Evolutionary conservation across 2,113 vertebrate species (phyloP).

Genomic region (Ariopsis seemanni): DNA sequence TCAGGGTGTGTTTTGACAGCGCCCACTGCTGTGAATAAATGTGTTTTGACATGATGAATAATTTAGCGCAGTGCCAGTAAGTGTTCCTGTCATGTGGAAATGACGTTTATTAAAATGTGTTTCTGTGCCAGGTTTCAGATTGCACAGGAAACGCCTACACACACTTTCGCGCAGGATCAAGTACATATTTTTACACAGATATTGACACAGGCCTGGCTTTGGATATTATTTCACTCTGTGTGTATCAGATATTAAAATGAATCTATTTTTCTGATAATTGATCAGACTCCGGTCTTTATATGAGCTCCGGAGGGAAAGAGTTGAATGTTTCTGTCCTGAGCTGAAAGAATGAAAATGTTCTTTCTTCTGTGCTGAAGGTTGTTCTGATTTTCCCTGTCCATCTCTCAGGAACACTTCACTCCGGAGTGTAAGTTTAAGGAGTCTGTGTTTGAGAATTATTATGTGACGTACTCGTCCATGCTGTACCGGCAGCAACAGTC

Average conservation of each 20-base stretch:
- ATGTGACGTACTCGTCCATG: constrained; percentile 98
- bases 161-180: background rate
- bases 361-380: background rate
- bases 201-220: background rate
- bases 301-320: background rate
- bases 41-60: constrained; percentile 52
- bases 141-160: background rate
- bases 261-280: background rate
- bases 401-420: constrained; percentile 93
- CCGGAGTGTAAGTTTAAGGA: constrained; percentile 99
- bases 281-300: background rate
- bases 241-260: background rate
- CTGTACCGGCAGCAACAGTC: constrained; percentile 97
- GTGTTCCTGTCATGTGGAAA: constrained; percentile 40
- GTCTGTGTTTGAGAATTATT: constrained; percentile 99
- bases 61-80: constrained; percentile 49
- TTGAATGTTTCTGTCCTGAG: background rate
- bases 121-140: background rate
- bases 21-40: constrained; percentile 51
- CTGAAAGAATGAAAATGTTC: background rate
- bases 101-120: background rate
- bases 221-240: background rate
- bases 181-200: background rate
- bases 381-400: background rate
- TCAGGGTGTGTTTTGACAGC: constrained; percentile 23